Base-by-base conservation (phyloP, 2,797 vertebrate genomes). In the Poeciliopsis paucimaculata region DNA sequence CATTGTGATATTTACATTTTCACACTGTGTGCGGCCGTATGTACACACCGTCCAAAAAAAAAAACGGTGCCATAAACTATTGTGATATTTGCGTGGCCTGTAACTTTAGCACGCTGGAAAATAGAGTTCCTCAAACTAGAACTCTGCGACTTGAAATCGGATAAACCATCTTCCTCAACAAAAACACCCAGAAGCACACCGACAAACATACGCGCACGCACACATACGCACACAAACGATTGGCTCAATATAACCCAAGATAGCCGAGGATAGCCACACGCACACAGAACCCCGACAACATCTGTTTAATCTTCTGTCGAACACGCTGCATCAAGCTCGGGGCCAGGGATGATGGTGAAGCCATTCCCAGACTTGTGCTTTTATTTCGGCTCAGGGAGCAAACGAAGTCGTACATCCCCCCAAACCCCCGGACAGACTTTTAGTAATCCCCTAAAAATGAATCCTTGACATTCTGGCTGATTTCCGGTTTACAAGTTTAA, bases 261-360 rank as follows among this genome's bases (percentile, higher is more conserved):
- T 84, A 86, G 82, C 4, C 34, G 66, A 13, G 34, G 62, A 57
- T n/a, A 45, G 36, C 45, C 76, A 68, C 76, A 75, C 73, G 60
- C 64, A 72, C 73, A 82, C 81, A 70, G 55, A 88, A 62, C 64
- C 80, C 45, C 80, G 75, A 60, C 53, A 84, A 90, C 87, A 92
- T 91, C 91, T 91, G 87, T 92, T 87, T 92, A 93, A 94, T 93
- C 91, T 91, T 84, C 82, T 89, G 86, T 89, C 72, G 62, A 84
- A 90, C 87, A 90, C 8, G 77, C 87, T n/a, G 82, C 36, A 13
- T 79, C 76, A 68, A 66, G 85, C 87, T 86, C 60, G 15, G 79
- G 82, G 86, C 85, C 80, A 78, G 79, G 77, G 85, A 86, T 76
- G 41, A 88, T 74, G 83, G 73, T 20, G 39, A 84, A 89, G 83